A percentile compares a stretch with the other conserved stretches of the same genome.
These are phyloP conservation scores for Agapetus fuscipes DNA, from an alignment of 2,888 invertebrate species.

Conservation along the genomic window DNA sequence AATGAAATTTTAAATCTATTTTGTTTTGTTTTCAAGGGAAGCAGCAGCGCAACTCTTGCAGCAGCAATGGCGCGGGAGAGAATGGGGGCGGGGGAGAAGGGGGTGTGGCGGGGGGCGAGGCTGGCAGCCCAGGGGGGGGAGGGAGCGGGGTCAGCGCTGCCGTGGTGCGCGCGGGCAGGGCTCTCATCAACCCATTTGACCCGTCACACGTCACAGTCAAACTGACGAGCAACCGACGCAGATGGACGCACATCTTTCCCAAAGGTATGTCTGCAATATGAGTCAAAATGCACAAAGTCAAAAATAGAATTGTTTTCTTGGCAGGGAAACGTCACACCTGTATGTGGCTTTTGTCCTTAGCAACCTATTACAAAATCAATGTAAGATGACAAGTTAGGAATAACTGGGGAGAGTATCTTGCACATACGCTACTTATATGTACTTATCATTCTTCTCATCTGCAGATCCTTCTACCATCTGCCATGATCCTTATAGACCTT, in stretches of 20 bases:
- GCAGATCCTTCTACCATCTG: too few relatives aligned
- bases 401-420: too few relatives aligned
- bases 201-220: constrained; percentile 96
- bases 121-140: constrained; percentile 44
- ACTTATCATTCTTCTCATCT: too few relatives aligned
- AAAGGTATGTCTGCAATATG: too few relatives aligned
- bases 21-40: too few relatives aligned
- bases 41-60: constrained; percentile 9
- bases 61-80: constrained; percentile 1
- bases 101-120: constrained; percentile 8
- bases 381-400: too few relatives aligned
- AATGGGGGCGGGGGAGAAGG: constrained; percentile 8
- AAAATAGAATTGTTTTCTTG: too few relatives aligned
- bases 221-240: constrained; percentile 83
- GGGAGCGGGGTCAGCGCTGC: constrained; percentile 37
- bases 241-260: constrained; percentile 99
- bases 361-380: neutral
- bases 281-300: too few relatives aligned
- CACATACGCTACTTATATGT: too few relatives aligned
- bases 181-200: constrained; percentile 95
- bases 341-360: neutral
- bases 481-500: too few relatives aligned
- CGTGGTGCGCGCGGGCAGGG: constrained; percentile 64
- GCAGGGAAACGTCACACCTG: too few relatives aligned
- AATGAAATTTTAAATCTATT: too few relatives aligned